These are phyloP conservation scores for Physella acuta DNA, from an alignment of 1,140 invertebrate species.

Conservation along the genomic window DNA sequence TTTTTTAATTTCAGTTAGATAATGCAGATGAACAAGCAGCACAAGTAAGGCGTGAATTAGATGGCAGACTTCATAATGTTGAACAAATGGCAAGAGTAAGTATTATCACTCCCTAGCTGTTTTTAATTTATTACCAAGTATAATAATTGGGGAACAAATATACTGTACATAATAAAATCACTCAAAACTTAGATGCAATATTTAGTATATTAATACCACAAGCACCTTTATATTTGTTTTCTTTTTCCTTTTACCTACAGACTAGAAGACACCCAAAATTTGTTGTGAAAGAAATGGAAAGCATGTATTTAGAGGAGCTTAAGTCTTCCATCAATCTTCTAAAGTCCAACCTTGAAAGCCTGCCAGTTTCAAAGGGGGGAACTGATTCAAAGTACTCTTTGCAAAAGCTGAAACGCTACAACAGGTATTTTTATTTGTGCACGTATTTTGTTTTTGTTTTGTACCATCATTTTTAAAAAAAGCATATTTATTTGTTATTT, in stretches of 20 bases:
- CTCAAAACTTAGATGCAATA: too few relatives aligned
- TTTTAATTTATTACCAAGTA: too few relatives aligned
- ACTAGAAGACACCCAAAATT: constrained; percentile 99
- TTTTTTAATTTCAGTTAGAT: constrained; percentile 84
- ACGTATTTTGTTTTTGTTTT: too few relatives aligned
- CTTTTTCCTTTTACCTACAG: constrained; percentile 61
- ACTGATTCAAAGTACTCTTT: constrained; percentile 97
- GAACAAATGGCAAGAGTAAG: constrained; percentile 94
- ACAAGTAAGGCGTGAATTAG: constrained; percentile 95
- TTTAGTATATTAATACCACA: too few relatives aligned
- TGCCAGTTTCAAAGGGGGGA: constrained; percentile 96
- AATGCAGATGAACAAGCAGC: constrained; percentile 99
- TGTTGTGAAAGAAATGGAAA: constrained; percentile 99
- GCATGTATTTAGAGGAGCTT: constrained; percentile 96
- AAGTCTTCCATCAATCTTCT: constrained; percentile 96
- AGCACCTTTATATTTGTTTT: too few relatives aligned
- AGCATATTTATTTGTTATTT: too few relatives aligned
- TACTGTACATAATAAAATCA: too few relatives aligned
- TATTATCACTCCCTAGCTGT: too few relatives aligned
- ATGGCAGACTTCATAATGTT: constrained; percentile 93
- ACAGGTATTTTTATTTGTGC: constrained; percentile 79
- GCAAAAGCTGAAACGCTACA: constrained; percentile 92
- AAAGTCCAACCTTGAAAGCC: constrained; percentile 97
- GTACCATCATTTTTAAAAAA: too few relatives aligned
- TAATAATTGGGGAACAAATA: too few relatives aligned